These are phyloP conservation scores for Drosophila oshimai DNA, from an alignment of 1,140 invertebrate species.

Conservation along the genomic window DNA sequence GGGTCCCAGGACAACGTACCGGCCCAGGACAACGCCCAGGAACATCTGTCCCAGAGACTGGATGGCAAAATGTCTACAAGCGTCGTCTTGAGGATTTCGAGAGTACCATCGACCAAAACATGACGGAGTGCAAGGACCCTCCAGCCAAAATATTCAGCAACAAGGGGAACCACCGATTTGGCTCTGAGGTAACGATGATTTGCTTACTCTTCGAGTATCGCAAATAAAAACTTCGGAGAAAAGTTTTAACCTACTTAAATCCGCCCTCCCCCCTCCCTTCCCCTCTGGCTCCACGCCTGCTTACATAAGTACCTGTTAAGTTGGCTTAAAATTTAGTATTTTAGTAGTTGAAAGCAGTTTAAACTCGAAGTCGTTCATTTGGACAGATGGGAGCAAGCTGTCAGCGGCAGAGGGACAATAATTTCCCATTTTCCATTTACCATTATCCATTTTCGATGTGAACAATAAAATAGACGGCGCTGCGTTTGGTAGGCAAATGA, in stretches of 20 bases:
- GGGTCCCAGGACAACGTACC: too few species aligned
- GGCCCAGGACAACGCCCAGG: too few species aligned
- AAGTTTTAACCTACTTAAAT: too few species aligned
- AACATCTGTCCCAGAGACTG: neutral
- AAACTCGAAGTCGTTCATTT: neutral
- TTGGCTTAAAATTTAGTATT: conserved; percentile 19
- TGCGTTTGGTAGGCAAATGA: conserved; percentile 21
- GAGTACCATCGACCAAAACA: conserved; percentile 9
- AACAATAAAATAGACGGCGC: conserved; percentile 13
- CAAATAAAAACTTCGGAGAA: too few species aligned
- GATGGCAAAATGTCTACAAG: conserved; percentile 18
- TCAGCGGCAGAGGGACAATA: conserved; percentile 18
- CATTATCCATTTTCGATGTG: conserved; percentile 4
- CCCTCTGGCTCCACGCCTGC: too few species aligned
- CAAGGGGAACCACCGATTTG: neutral
- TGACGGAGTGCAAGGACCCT: conserved; percentile 35
- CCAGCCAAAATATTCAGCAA: conserved; percentile 11
- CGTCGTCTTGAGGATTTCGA: conserved; percentile 17
- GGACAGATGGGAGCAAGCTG: conserved; percentile 5
- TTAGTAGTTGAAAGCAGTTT: conserved; percentile 12
- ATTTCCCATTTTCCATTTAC: conserved; percentile 3
- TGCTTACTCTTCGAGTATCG: too few species aligned
- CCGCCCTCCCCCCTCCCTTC: too few species aligned
- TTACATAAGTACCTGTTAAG: neutral
- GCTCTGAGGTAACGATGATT: neutral